Evolutionary conservation across 2,113 vertebrate species (phyloP).

Genomic region (human (Homo sapiens)): GRCh38 chr4:13820001-13820500

Average conservation of each 20-base stretch:
- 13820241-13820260: accelerated
- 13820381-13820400: background rate
- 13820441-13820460: background rate
- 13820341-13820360: no score
- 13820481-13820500: background rate
- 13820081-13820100: background rate
- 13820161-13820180: background rate
- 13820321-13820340: background rate
- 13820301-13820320: background rate
- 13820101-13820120: background rate
- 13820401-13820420: background rate
- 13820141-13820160: background rate
- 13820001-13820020: background rate
- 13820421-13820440: background rate
- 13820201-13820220: accelerated
- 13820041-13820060: background rate
- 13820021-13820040: background rate
- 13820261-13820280: background rate
- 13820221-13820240: background rate
- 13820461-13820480: background rate
- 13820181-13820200: background rate
- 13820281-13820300: no score
- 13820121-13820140: background rate
- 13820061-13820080: background rate
- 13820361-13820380: background rate